Percentiles rank a stretch among this genome's conserved stretches.
phyloP scores from a whole-genome alignment of 2,113 vertebrate species.

The Dromiciops gliroides region DNA sequence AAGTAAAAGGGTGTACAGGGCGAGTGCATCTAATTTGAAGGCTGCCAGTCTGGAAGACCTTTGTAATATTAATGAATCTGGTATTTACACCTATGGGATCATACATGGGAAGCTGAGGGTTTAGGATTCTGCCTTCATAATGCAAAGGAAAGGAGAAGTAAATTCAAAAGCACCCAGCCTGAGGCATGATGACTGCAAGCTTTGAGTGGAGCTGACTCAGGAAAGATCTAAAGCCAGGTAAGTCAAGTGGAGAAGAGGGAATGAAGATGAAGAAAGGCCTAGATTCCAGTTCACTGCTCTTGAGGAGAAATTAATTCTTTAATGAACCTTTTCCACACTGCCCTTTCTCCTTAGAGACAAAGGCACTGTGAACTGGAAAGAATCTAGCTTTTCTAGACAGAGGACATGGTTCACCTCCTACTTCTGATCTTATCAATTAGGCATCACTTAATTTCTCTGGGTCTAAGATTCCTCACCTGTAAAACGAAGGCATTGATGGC shows the following conservation, averaged over 20 bases:
- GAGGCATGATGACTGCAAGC: not conserved
- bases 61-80: not conserved
- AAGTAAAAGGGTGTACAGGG: not conserved
- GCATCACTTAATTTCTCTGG: not conserved
- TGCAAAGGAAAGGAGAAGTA: not conserved
- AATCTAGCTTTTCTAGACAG: not conserved
- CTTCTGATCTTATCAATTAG: not conserved
- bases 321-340: not conserved
- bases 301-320: not conserved
- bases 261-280: not conserved
- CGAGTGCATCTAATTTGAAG: not conserved
- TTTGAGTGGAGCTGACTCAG: not conserved
- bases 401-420: too few relatives aligned
- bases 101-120: not conserved
- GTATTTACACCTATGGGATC: not conserved
- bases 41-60: not conserved
- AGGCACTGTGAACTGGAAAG: fast-evolving
- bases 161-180: not conserved
- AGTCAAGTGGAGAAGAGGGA: not conserved
- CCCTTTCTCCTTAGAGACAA: not conserved
- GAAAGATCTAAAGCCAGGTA: not conserved
- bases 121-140: not conserved
- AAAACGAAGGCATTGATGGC: not conserved
- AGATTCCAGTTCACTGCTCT: not conserved
- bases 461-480: not conserved